Conservation (phyloP, 2,797 vertebrate species). For the Pseudochirops corinnae region DNA sequence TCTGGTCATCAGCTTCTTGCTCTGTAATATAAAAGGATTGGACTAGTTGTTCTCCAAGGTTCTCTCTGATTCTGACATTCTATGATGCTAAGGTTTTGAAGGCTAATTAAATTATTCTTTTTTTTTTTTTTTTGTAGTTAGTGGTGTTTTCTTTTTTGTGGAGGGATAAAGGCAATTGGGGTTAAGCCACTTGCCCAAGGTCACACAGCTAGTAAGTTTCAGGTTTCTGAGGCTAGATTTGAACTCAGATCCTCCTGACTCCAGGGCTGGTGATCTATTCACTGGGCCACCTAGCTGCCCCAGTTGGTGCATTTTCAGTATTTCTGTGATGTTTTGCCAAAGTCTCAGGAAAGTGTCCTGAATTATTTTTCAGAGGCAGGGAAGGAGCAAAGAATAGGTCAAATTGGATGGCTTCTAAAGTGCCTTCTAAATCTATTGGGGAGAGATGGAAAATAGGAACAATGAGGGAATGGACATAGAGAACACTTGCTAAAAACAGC, state of each 20-base stretch:
- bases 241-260: too few species aligned
- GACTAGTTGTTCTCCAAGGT: background rate
- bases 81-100: background rate
- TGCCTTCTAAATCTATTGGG: background rate
- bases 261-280: too few species aligned
- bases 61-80: background rate
- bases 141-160: too few species aligned
- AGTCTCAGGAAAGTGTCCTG: background rate
- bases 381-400: background rate
- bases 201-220: too few species aligned
- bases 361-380: background rate
- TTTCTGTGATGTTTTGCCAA: background rate
- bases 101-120: background rate
- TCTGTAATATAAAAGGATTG: background rate
- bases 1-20: background rate
- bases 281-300: too few species aligned
- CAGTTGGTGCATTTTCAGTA: background rate
- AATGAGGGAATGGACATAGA: background rate
- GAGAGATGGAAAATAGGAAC: background rate
- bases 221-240: too few species aligned
- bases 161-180: too few species aligned
- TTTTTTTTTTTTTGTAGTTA: background rate
- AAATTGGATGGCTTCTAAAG: background rate
- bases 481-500: background rate
- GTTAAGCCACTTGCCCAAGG: too few species aligned